Base-by-base conservation (phyloP, 1,140 invertebrate genomes). In the Ceratosolen solmsi region DNA sequence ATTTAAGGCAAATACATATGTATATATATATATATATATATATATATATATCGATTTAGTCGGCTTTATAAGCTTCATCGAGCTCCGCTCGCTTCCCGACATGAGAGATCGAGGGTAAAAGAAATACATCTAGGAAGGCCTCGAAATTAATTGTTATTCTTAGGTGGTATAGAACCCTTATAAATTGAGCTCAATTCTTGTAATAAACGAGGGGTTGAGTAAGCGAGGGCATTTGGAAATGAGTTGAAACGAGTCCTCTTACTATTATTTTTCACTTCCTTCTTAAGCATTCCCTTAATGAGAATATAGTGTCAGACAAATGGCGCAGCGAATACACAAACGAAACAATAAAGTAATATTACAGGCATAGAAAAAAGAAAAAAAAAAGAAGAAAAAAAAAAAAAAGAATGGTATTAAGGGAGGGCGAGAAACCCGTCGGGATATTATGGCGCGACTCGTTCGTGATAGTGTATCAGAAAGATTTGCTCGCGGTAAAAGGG, bases 341-440 rank as follows among this genome's bases (percentile, higher is more conserved):
- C n/a, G 27, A 49, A 65, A 60, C 27, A 51, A 33, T 51, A 77
- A 68, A 76, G 38, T 38, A 78, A 65, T 65, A 65, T 9, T n/a
- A n/a, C 2, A 68, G 41, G 27, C 7, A 27, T n/a, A 27, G 9
- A 68, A 22, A 20, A 63, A n/a, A n/a, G n/a, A n/a, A n/a, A n/a
- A n/a, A n/a, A n/a, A n/a, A n/a, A n/a, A n/a, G n/a, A n/a, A n/a
- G n/a, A n/a, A n/a, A n/a, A n/a, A n/a, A n/a, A n/a, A n/a, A 36
- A 71, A 71, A 36, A 68, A 38, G 30, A 33, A n/a, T 7, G 0
- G 36, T n/a, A 38, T 9, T 4, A n/a, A 41, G 60, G 25, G 5
- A 9, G 15, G 33, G 11, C 0, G 58, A 54, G 63, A 76, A 56
- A 36, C 56, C 51, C 46, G 30, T 17, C 25, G 36, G 38, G 46